Evolutionary conservation across 2,888 invertebrate genomes (phyloP).

Genomic region (Acrobeloides nanus): DNA sequence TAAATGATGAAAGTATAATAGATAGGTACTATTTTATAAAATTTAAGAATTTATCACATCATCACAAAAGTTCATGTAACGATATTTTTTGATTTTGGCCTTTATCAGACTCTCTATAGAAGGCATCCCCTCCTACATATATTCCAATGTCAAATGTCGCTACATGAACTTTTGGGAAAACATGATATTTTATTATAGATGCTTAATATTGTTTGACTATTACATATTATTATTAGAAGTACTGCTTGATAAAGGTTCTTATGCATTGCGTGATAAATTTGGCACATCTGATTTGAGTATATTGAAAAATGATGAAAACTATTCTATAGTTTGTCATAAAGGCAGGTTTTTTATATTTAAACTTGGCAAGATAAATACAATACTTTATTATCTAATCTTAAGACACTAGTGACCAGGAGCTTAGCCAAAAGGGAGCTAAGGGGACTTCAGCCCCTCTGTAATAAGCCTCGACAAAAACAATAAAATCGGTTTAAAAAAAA

Average conservation of each 20-base stretch:
- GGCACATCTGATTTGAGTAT: slow-evolving; percentile 1
- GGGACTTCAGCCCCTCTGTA: too few relatives aligned
- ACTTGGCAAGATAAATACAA: not conserved
- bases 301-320: not conserved
- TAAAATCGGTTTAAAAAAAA: too few relatives aligned
- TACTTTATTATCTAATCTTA: not conserved
- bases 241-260: slow-evolving; percentile 3
- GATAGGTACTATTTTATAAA: too few relatives aligned
- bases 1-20: too few relatives aligned
- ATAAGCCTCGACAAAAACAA: too few relatives aligned
- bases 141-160: not conserved
- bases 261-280: slow-evolving; percentile 6
- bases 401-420: too few relatives aligned
- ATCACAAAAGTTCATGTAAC: too few relatives aligned
- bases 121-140: too few relatives aligned
- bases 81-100: too few relatives aligned
- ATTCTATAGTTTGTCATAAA: slow-evolving; percentile 1
- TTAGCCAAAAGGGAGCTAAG: too few relatives aligned
- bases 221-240: slow-evolving; percentile 11
- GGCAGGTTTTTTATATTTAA: not conserved
- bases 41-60: too few relatives aligned
- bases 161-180: not conserved
- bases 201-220: slow-evolving; percentile 9
- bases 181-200: slow-evolving; percentile 8
- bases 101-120: too few relatives aligned